Evolutionary conservation across 2,113 vertebrate genomes (phyloP), one percentile per base, ranked within the genome.

Genomic region (Electrona antarctica): DNA sequence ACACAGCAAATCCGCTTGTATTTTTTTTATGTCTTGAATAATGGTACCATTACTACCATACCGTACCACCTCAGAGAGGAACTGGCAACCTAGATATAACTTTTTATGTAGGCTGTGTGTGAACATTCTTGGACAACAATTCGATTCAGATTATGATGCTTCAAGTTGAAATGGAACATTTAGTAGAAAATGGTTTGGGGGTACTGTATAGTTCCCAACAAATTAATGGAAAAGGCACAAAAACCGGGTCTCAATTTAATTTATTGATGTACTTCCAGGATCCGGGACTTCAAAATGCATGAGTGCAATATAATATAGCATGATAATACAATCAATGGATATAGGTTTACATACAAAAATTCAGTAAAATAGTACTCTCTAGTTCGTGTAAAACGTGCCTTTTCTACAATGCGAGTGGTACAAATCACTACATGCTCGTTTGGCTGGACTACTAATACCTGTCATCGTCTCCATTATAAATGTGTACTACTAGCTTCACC

Each of bases 341-440:
- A 77, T 66, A 71, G 33, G 60, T 67, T 60, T 54, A 85, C 77
- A 87, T 88, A 90, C 62, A 89, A 88, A 21, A 88, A 89, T 66
- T 83, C 80, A 69, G 68, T 79, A 88, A 89, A 89, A 89, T 88
- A 88, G 84, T 81, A 78, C 78, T 88, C 78, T 88, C 78, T 82
- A 79, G 69, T 71, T 54, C 7, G 6, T 84, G 85, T 86, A 84
- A 82, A 84, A 74, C 69, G 71, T 65, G 45, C n/a, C 45, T 76
- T 41, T 68, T 82, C 63, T 82, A 81, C 60, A 82, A 85, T 69
- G 83, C 69, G 76, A 83, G 73, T 74, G 79, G 68, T 76, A 87
- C 73, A 68, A 83, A 81, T 75, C 74, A 73, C 80, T 69, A 72
- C 81, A 82, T 70, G 68, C 66, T 60, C 3, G 10, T 73, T 78